Conservation (phyloP, 2,797 vertebrate species). For the Sphenodon punctatus region DNA sequence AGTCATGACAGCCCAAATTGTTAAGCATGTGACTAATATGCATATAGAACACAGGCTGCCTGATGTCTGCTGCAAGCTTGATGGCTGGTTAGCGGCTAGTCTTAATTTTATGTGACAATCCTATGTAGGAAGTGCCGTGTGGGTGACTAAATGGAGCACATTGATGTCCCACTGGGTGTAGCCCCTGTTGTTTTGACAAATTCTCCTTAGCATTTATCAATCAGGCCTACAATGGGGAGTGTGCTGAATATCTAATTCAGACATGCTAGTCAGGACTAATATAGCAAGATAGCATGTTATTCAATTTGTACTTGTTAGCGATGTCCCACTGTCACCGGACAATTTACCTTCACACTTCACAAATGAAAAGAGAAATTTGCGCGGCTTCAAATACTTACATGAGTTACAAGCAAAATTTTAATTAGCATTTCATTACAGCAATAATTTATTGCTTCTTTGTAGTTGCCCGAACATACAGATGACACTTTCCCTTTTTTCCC, state of each 20-base stretch:
- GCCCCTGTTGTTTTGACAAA: slow-evolving; percentile 94
- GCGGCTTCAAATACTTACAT: slow-evolving; percentile 89
- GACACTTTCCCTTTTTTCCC: slow-evolving; percentile 35
- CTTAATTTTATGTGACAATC: slow-evolving; percentile 85
- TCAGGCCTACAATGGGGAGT: slow-evolving; percentile 84
- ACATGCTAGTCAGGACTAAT: slow-evolving; percentile 78
- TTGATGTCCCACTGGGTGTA: slow-evolving; percentile 91
- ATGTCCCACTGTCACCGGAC: slow-evolving; percentile 80
- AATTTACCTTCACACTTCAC: slow-evolving; percentile 84
- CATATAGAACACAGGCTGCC: slow-evolving; percentile 79
- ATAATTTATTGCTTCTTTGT: slow-evolving; percentile 93
- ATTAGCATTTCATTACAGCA: slow-evolving; percentile 93
- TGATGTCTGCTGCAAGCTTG: slow-evolving; percentile 78
- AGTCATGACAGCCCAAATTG: slow-evolving; percentile 84
- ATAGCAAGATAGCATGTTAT: slow-evolving; percentile 83
- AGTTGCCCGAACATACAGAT: slow-evolving; percentile 62
- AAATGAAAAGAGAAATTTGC: slow-evolving; percentile 86
- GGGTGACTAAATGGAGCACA: slow-evolving; percentile 93
- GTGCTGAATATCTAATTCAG: slow-evolving; percentile 85
- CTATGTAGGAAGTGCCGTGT: slow-evolving; percentile 79
- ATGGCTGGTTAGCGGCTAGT: slow-evolving; percentile 82
- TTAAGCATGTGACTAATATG: slow-evolving; percentile 82
- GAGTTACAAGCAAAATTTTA: slow-evolving; percentile 99
- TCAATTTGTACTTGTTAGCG: slow-evolving; percentile 87
- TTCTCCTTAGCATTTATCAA: slow-evolving; percentile 94